Conservation (phyloP, 1,140 invertebrate genomes). For the Antheraea mylitta region DNA sequence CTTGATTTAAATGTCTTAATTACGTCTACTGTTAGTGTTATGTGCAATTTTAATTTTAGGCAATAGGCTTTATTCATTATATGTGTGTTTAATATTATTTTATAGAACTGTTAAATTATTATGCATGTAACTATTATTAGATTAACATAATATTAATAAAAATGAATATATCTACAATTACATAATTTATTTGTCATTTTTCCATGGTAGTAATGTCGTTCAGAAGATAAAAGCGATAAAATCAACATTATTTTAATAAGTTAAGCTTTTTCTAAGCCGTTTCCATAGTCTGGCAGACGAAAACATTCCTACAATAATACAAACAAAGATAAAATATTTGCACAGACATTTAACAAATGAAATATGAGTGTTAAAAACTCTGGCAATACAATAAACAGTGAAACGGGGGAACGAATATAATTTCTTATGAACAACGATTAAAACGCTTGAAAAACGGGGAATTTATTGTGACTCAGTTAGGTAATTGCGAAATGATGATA, state of each 20-base stretch:
- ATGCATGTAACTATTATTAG: too few species aligned
- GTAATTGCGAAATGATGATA: neutral
- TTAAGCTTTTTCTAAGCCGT: neutral
- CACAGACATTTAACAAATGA: slow-evolving; percentile 1
- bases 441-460: slow-evolving; percentile 3
- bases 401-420: neutral
- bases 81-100: too few species aligned
- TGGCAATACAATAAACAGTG: slow-evolving; percentile 1
- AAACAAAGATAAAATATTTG: slow-evolving; percentile 2
- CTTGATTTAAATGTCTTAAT: too few species aligned
- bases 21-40: too few species aligned
- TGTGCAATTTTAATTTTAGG: too few species aligned
- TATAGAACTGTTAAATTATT: too few species aligned
- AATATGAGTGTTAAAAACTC: slow-evolving; percentile 3
- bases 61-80: too few species aligned
- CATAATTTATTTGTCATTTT: too few species aligned
- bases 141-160: too few species aligned
- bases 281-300: neutral
- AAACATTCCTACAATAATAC: neutral
- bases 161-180: too few species aligned
- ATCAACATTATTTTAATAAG: neutral
- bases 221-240: neutral
- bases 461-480: neutral
- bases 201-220: too few species aligned
- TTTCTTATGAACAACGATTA: slow-evolving; percentile 9